Evolutionary conservation across 2,113 vertebrate species (phyloP).

Genomic region (Melanotaenia duboulayi): DNA sequence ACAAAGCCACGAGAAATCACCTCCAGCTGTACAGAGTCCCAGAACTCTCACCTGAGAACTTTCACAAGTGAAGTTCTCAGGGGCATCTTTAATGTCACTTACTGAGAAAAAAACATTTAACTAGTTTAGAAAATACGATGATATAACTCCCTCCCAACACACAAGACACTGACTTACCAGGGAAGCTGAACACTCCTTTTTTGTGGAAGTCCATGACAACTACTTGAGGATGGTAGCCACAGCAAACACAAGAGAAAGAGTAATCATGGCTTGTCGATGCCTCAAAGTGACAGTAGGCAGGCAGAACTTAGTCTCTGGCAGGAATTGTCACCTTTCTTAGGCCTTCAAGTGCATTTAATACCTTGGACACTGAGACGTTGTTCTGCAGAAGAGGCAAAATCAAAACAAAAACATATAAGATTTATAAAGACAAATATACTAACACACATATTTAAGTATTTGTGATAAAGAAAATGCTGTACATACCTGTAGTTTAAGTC

Average conservation of each 20-base stretch:
- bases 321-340: too few species aligned
- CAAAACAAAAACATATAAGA: too few species aligned
- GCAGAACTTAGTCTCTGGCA: too few species aligned
- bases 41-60: too few species aligned
- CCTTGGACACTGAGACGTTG: background rate
- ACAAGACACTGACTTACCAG: background rate
- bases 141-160: background rate
- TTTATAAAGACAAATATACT: too few species aligned
- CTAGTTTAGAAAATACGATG: background rate
- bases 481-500: background rate
- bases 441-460: background rate
- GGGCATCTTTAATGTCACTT: background rate
- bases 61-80: background rate
- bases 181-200: background rate
- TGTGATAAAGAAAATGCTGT: too few species aligned
- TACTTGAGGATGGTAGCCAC: background rate
- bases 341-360: background rate
- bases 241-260: background rate
- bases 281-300: too few species aligned
- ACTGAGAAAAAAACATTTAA: background rate
- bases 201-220: background rate
- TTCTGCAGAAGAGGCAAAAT: too few species aligned
- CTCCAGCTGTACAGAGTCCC: background rate
- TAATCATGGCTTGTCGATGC: too few species aligned
- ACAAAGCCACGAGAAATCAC: background rate